These are phyloP conservation scores for Zaprionus capensis DNA, from an alignment of 1,140 invertebrate species.

Conservation along the genomic window DNA sequence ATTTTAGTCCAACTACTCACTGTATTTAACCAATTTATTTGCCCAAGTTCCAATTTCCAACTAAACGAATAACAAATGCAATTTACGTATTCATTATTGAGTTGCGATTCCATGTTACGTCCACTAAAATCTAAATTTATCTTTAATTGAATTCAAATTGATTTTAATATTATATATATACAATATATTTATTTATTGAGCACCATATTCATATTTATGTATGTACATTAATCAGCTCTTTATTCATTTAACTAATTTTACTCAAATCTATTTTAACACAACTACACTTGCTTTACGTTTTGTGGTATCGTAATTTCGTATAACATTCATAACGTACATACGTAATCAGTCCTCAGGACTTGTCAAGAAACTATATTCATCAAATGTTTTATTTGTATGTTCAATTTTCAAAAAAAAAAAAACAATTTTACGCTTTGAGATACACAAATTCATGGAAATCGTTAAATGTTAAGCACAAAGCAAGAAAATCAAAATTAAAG, in stretches of 20 bases:
- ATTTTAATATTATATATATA: conserved; percentile 41
- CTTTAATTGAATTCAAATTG: conserved; percentile 37
- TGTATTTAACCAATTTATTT: conserved; percentile 69
- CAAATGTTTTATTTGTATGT: conserved; percentile 23
- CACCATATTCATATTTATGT: conserved; percentile 12
- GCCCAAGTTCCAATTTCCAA: conserved; percentile 51
- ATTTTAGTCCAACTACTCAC: conserved; percentile 61
- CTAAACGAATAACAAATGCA: conserved; percentile 21
- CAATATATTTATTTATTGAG: conserved; percentile 22
- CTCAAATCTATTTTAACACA: conserved; percentile 12
- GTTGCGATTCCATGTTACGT: conserved; percentile 67
- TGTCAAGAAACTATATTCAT: conserved; percentile 10
- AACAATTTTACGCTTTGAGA: conserved; percentile 44
- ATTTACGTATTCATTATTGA: conserved; percentile 38
- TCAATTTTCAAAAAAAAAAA: conserved; percentile 14
- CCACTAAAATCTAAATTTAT: conserved; percentile 60
- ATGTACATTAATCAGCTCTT: conserved; percentile 21
- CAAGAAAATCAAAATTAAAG: conserved; percentile 73
- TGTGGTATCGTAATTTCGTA: conserved; percentile 37
- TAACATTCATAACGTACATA: conserved; percentile 33
- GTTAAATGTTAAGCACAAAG: conserved; percentile 63
- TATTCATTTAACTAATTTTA: conserved; percentile 14
- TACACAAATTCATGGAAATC: conserved; percentile 53
- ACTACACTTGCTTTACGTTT: neutral
- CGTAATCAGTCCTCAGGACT: conserved; percentile 23